Evolutionary conservation across 2,888 invertebrate species (phyloP), one percentile per base, ranked within the genome.

Genomic region (Melanostoma scalare): DNA sequence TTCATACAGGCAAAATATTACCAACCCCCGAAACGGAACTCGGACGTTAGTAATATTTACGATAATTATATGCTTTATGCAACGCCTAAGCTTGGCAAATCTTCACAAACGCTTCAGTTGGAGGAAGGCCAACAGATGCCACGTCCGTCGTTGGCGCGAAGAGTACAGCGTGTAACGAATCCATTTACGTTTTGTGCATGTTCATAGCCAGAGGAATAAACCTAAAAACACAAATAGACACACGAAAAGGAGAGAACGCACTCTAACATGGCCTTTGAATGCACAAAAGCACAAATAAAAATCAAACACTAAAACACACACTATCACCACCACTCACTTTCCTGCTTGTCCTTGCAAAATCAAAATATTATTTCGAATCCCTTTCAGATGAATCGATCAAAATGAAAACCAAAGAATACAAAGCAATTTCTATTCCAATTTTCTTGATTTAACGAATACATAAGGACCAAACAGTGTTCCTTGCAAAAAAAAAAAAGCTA

Each of bases 151-250:
- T 48, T 87, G 85, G 87, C 81, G 78, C 86, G 76, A 88, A 88
- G 87, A 89, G 88, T 48, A 88, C 90, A 68, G 88, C 89, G 76
- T 89, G 90, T 78, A 89, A 90, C 87, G 55, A 90, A 91, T 82
- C 89, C 90, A 56, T 90, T 90, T 81, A 90, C 90, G 87, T 89
- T 91, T 85, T 91, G 91, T 89, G 90, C 91, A 89, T 91, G 91
- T 90, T 91, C 91, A 90, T 91, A 91, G 91, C 90, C 88, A 87
- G 87, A 87, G 86, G 72, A 71, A 55, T 44, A 56, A n/a, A 69
- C 8, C 48, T 53, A 53, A 8, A 36, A 36, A 60, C 31, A 74
- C 48, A 44, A 33, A 65, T 42, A 67, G 6, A 60, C 20, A 72
- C 30, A 58, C 20, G 58, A n/a, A 31, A 50, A 42, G 33, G 20